Base-by-base conservation (phyloP, 2,888 invertebrate genomes). In the Agrotis clavis region DNA sequence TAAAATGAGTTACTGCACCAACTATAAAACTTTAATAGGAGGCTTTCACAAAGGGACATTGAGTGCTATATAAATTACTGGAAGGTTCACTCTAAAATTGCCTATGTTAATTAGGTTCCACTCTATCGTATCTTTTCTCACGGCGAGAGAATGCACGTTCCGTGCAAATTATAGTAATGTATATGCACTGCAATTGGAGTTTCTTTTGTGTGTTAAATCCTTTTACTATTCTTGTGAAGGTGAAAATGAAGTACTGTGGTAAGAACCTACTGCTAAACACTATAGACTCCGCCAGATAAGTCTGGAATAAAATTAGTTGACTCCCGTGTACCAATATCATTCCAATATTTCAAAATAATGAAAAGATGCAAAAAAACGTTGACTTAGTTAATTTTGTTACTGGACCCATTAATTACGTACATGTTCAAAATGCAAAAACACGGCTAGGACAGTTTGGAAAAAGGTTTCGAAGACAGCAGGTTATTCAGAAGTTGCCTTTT, bases 61-160 rank as follows among this genome's bases (percentile, higher is more conserved):
- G 61, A 82, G 47, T 78, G 66, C 30, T 21, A 60, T 60, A 82
- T 78, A 82, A 78, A 80, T 82, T 82, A 80, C 63, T 67, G 7
- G 13, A 71, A 47, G 19, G 61, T 51, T 56, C 71, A 53, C 51
- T 66, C 54, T 77, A 71, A 81, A 81, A 77, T 70, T 63, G 30
- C 62, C 30, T 63, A 63, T 72, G 79, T 67, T 80, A 80, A 82
- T 79, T 77, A 79, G 56, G 35, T 18, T 53, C 51, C 14, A 9
- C 30, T 48, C 21, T 25, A 72, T 69, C 63, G 45, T 21, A 63
- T 53, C 63, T 69, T 68, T 68, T 79, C 83, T 72, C 73, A 78
- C 68, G 66, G n/a, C 47, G 2, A 30, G 19, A 13, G 47, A 66
- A 65, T 50, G 57, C 57, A 50, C 53, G 57, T 45, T 50, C 18